A percentile compares a stretch with the other conserved stretches of the same genome.
Conservation (phyloP, 2,797 vertebrate species). For the Spondyliosoma cantharus region DNA sequence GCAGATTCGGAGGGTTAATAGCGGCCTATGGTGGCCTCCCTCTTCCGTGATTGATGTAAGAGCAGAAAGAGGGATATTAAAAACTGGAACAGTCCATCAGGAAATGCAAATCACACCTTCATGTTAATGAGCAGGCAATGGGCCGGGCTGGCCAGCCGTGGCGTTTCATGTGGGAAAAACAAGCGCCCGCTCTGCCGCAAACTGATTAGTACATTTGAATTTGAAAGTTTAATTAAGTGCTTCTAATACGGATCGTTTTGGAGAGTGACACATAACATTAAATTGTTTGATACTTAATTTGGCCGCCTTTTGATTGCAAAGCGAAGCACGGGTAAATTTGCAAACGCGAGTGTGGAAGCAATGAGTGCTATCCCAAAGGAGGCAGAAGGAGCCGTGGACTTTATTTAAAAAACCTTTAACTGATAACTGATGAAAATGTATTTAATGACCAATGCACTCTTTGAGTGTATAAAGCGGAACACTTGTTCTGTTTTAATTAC, state of each 20-base stretch:
- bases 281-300: constrained; percentile 92
- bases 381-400: constrained; percentile 77
- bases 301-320: constrained; percentile 86
- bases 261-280: constrained; percentile 89
- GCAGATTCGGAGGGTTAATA: constrained; percentile 98
- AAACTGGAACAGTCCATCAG: constrained; percentile 90
- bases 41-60: constrained; percentile 91
- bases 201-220: constrained; percentile 86
- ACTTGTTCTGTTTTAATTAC: constrained; percentile 94
- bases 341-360: constrained; percentile 71
- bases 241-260: constrained; percentile 89
- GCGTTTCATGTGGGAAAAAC: constrained; percentile 85
- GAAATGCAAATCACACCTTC: constrained; percentile 93
- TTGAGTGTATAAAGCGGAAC: constrained; percentile 87
- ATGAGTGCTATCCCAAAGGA: constrained; percentile 85
- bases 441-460: constrained; percentile 88
- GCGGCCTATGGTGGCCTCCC: constrained; percentile 94
- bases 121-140: constrained; percentile 88
- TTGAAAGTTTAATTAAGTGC: constrained; percentile 93
- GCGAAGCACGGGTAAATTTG: constrained; percentile 61
- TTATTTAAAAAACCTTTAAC: constrained; percentile 86
- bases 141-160: constrained; percentile 81
- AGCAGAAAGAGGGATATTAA: constrained; percentile 87
- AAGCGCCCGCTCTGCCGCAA: constrained; percentile 80
- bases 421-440: constrained; percentile 88